Evolutionary conservation across 2,888 invertebrate genomes (phyloP).

Genomic region (Caenorhabditis angaria): DNA sequence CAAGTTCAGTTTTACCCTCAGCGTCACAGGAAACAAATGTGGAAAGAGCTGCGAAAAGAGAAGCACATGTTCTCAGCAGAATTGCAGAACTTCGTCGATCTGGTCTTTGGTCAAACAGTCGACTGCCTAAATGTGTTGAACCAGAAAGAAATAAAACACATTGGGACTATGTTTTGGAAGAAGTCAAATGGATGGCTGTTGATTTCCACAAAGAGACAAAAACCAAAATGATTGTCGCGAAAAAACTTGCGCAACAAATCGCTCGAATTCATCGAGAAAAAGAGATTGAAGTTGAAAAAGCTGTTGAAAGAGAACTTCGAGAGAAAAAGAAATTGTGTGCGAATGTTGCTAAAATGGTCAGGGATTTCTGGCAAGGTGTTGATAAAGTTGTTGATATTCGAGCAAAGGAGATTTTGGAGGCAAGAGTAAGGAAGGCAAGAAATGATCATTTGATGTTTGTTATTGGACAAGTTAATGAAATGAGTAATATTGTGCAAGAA

Average conservation of each 20-base stretch:
- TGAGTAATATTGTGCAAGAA: slow-evolving; percentile 74
- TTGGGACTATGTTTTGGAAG: slow-evolving; percentile 97
- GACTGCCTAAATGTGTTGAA: slow-evolving; percentile 79
- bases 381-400: slow-evolving; percentile 80
- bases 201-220: slow-evolving; percentile 97
- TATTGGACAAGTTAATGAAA: slow-evolving; percentile 97
- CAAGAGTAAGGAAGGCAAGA: slow-evolving; percentile 90
- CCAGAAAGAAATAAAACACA: slow-evolving; percentile 90
- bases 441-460: slow-evolving; percentile 97
- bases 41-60: slow-evolving; percentile 72
- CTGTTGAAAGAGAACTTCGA: slow-evolving; percentile 82
- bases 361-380: slow-evolving; percentile 93
- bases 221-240: slow-evolving; percentile 83
- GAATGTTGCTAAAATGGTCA: slow-evolving; percentile 89
- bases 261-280: slow-evolving; percentile 77
- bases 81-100: slow-evolving; percentile 90
- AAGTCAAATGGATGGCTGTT: slow-evolving; percentile 95
- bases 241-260: slow-evolving; percentile 42
- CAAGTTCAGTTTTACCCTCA: slow-evolving; percentile 22
- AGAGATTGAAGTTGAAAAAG: slow-evolving; percentile 86
- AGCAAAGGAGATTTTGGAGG: slow-evolving; percentile 82
- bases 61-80: slow-evolving; percentile 91
- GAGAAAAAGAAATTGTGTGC: slow-evolving; percentile 79
- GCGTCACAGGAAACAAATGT: slow-evolving; percentile 34
- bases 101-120: slow-evolving; percentile 86